Conservation (phyloP, 2,888 invertebrate species). For the Athrips mouffetella region DNA sequence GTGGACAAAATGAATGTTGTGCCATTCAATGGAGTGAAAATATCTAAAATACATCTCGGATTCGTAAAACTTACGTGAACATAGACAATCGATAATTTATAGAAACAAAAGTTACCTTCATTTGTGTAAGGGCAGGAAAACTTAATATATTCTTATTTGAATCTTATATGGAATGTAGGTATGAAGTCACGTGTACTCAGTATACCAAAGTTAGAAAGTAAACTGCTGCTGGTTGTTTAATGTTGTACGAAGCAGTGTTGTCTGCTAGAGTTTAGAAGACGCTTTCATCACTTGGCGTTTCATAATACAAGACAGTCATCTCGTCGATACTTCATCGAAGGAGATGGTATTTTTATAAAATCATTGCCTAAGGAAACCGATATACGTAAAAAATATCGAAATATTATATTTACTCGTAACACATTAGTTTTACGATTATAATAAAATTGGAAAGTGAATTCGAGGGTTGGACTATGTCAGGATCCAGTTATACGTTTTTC, state of each 20-base stretch:
- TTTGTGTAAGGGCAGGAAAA: slow-evolving; percentile 53
- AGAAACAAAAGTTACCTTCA: slow-evolving; percentile 72
- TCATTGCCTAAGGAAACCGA: slow-evolving; percentile 73
- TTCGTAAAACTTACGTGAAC: slow-evolving; percentile 41
- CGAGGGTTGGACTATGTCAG: slow-evolving; percentile 54
- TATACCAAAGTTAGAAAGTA: slow-evolving; percentile 78
- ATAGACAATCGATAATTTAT: slow-evolving; percentile 52
- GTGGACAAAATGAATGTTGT: slow-evolving; percentile 48
- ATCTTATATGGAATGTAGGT: slow-evolving; percentile 52
- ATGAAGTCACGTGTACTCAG: slow-evolving; percentile 61
- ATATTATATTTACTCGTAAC: slow-evolving; percentile 70
- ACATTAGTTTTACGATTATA: slow-evolving; percentile 62
- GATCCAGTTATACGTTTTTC: slow-evolving; percentile 74
- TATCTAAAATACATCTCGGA: slow-evolving; percentile 48
- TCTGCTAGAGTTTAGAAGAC: slow-evolving; percentile 13
- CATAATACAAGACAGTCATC: slow-evolving; percentile 38
- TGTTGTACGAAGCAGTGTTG: slow-evolving; percentile 26
- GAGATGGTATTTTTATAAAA: slow-evolving; percentile 76
- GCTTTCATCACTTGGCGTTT: slow-evolving; percentile 31
- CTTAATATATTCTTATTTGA: slow-evolving; percentile 44
- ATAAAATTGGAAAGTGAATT: slow-evolving; percentile 51
- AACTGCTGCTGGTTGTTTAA: slow-evolving; percentile 57
- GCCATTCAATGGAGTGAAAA: slow-evolving; percentile 47
- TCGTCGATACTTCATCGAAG: slow-evolving; percentile 44
- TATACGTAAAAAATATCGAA: slow-evolving; percentile 74